Evolutionary conservation across 2,113 vertebrate species (phyloP), one percentile per base, ranked within the genome.

Genomic region (Tapirus terrestris): DNA sequence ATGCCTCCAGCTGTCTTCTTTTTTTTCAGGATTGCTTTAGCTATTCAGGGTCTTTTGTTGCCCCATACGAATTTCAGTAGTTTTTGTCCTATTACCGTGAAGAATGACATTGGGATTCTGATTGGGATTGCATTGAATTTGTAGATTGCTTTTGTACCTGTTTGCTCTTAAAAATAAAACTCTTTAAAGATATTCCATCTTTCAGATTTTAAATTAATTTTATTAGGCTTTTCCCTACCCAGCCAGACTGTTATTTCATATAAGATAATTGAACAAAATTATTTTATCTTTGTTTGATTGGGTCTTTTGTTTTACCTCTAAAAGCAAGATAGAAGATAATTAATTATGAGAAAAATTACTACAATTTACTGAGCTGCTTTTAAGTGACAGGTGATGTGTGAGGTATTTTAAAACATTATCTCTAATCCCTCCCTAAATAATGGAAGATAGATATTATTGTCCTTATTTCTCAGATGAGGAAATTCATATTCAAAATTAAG

Each of bases 151-250:
- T 39, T 39, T 39, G 39, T 39, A 39, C 39, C 39, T 39, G 39
- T 39, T 39, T 39, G 39, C 39, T 39, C 39, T 39, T 39, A 90
- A 89, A 97, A 95, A 85, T 92, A 36, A 85, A 97, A 86, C 18
- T 92, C 45, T 72, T 94, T 80, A 96, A 95, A 92, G 61, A 72
- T 65, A 91, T 36, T 83, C 33, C 10, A 53, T 81, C 56, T 73
- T 90, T 68, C 25, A 90, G 39, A 61, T 72, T 85, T 88, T 88
- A 94, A 94, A 73, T 92, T 82, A 89, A 91, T 93, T 89, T 96
- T 91, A 58, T 60, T 81, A 94, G 68, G 11, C 16, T 95, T 11
- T 95, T 77, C 36, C 13, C 31, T 91, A 86, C 12, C 10, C 29
- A 91, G 17, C 33, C 29, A 96, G 84, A 81, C 67, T 70, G 23